A percentile compares a stretch with the other conserved stretches of the same genome.
Evolutionary conservation across 2,113 vertebrate species (phyloP).

Genomic region (Rhinopithecus roxellana): DNA sequence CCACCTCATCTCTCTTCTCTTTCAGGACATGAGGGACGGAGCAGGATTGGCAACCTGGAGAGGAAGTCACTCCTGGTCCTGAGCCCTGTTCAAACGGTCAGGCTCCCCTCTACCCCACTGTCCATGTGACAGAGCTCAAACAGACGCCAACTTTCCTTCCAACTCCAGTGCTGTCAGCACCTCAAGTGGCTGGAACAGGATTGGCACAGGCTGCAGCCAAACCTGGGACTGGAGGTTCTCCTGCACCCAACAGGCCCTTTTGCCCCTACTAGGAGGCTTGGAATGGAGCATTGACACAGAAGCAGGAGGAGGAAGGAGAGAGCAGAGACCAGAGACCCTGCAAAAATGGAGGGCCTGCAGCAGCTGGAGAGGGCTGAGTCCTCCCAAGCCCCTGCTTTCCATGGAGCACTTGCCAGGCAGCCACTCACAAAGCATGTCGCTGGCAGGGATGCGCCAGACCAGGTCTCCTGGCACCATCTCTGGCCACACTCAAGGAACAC

Average conservation of each 20-base stretch:
- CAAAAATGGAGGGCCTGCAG: neutral
- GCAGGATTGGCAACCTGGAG: neutral
- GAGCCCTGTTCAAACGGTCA: neutral
- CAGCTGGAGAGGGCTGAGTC: neutral
- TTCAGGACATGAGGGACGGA: neutral
- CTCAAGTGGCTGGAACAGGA: neutral
- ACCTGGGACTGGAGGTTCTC: neutral
- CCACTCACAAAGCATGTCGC: neutral
- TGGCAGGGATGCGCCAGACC: no score
- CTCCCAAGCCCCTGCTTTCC: rapidly evolving
- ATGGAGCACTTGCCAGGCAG: no score
- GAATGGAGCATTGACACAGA: neutral
- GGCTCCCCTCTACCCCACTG: rapidly evolving
- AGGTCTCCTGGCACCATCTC: neutral
- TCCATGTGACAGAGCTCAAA: neutral
- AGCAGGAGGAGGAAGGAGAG: neutral
- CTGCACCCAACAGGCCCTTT: neutral
- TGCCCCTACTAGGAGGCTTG: neutral
- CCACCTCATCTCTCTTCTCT: neutral
- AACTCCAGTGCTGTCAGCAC: neutral
- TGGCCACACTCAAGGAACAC: neutral
- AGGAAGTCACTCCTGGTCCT: neutral
- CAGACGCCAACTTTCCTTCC: neutral
- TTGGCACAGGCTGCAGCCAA: rapidly evolving
- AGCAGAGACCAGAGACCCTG: neutral